Percentiles rank a stretch among this genome's conserved stretches.
phyloP scores from a whole-genome alignment of 2,797 vertebrate species.

The Pseudomugil tenellus region DNA sequence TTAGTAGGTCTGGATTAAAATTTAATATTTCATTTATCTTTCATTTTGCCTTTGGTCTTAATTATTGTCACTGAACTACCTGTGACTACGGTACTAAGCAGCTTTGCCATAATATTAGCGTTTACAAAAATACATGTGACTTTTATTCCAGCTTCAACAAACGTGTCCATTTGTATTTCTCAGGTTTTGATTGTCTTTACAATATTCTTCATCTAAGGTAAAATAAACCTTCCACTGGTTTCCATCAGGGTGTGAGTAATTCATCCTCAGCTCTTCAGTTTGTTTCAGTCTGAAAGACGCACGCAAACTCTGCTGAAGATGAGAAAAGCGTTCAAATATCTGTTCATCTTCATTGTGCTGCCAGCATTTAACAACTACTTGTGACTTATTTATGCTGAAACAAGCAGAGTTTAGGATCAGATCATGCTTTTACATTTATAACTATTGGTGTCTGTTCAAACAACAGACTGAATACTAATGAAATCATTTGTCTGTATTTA shows the following conservation, averaged over 20 bases:
- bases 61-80: constrained; percentile 14
- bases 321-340: neutral
- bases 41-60: constrained; percentile 20
- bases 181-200: constrained; percentile 6
- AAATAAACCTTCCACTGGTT: constrained; percentile 8
- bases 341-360: constrained; percentile 21
- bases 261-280: constrained; percentile 11
- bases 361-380: constrained; percentile 25
- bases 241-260: constrained; percentile 7
- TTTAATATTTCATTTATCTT: neutral
- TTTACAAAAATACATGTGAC: constrained; percentile 52
- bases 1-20: constrained; percentile 1
- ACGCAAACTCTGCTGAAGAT: neutral
- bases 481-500: constrained; percentile 7
- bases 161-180: constrained; percentile 25
- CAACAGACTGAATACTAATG: constrained; percentile 36
- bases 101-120: constrained; percentile 25
- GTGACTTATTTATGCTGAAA: neutral
- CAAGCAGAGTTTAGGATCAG: neutral
- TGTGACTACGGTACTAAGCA: constrained; percentile 45
- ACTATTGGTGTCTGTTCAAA: constrained; percentile 40
- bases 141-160: constrained; percentile 12
- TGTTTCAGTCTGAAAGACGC: constrained; percentile 13
- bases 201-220: constrained; percentile 14
- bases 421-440: constrained; percentile 30